Percentiles rank a stretch among this genome's conserved stretches.
Evolutionary conservation across 2,113 vertebrate species (phyloP).

Genomic region (Pangasianodon hypophthalmus): DNA sequence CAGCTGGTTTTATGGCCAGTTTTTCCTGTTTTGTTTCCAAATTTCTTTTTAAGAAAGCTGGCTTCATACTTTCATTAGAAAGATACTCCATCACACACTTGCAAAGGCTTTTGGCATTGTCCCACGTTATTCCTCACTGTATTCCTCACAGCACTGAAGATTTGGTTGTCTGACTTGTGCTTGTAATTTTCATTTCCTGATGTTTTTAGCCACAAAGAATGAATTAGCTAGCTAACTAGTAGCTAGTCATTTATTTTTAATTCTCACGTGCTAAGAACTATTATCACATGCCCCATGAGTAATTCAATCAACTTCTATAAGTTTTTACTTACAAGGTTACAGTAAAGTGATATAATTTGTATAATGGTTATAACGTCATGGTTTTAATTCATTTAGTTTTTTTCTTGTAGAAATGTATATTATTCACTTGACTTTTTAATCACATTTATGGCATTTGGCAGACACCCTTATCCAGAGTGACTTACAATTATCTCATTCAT

Average conservation of each 20-base stretch:
- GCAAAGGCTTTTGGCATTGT: not conserved
- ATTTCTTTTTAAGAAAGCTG: not conserved
- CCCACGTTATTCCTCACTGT: not conserved
- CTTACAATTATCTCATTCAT: too few relatives aligned
- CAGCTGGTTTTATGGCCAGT: not conserved
- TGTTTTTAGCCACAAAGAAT: not conserved
- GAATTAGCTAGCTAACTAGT: not conserved
- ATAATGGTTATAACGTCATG: not conserved
- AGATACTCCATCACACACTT: not conserved
- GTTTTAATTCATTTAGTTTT: not conserved
- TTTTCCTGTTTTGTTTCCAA: not conserved
- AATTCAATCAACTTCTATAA: not conserved
- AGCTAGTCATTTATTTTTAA: not conserved
- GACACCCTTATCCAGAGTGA: too few relatives aligned
- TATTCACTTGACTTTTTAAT: not conserved
- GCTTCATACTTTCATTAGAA: not conserved
- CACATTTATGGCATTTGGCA: too few relatives aligned
- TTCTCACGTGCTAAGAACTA: not conserved
- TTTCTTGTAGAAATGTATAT: not conserved
- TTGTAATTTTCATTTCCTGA: not conserved
- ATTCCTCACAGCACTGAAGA: not conserved
- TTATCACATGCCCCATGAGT: not conserved
- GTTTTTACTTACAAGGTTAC: not conserved
- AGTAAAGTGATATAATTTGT: not conserved
- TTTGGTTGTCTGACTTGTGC: not conserved